Conservation (phyloP, 2,888 invertebrate genomes). For the Microplitis deprimator region DNA sequence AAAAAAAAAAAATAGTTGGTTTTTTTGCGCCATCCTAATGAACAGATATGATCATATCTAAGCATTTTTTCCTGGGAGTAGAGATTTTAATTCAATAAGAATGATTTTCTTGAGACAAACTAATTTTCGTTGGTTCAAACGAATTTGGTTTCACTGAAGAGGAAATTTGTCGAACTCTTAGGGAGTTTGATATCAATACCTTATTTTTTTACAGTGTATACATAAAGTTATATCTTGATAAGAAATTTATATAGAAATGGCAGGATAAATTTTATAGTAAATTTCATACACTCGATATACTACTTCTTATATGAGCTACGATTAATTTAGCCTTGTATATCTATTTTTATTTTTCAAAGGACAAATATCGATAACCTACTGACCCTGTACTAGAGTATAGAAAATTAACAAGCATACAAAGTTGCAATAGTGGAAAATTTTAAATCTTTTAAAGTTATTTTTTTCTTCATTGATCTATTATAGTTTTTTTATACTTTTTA, state of each 20-base stretch:
- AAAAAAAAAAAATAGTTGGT: too few species aligned
- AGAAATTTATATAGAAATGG: not conserved
- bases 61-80: too few species aligned
- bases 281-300: not conserved
- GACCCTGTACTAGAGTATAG: slow-evolving; percentile 51
- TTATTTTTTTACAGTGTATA: too few species aligned
- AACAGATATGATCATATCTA: too few species aligned
- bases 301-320: slow-evolving; percentile 11
- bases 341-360: slow-evolving; percentile 53
- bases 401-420: slow-evolving; percentile 1
- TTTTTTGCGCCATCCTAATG: too few species aligned
- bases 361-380: slow-evolving; percentile 63
- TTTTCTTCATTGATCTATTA: not conserved
- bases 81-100: too few species aligned
- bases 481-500: not conserved
- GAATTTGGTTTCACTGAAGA: too few species aligned
- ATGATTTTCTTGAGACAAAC: too few species aligned
- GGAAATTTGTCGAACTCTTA: too few species aligned
- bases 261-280: not conserved
- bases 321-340: slow-evolving; percentile 45
- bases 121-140: too few species aligned
- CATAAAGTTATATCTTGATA: not conserved
- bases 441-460: not conserved
- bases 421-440: slow-evolving; percentile 13
- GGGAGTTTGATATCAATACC: too few species aligned